Base-by-base conservation (phyloP, 2,888 invertebrate species). In the Stenurella melanura region DNA sequence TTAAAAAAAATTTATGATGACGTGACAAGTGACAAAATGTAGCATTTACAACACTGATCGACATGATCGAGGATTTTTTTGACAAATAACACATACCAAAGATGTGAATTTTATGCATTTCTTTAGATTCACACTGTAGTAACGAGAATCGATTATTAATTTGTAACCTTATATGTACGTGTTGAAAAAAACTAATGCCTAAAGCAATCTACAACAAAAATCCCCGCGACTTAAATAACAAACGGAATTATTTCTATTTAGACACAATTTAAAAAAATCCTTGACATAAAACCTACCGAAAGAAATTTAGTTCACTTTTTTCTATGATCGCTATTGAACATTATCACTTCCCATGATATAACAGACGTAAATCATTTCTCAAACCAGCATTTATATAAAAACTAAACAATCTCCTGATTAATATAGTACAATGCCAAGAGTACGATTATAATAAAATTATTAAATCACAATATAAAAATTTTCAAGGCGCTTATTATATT, bases 391-490 rank as follows among this genome's bases (percentile, higher is more conserved):
- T n/a, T 50, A 50, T 42, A 50, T n/a, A n/a, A 50, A n/a, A 50
- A 50, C 15, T 50, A n/a, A n/a, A 50, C 15, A 50, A 7, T 42
- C 7, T 42, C 12, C 0, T 42, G 42, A 11, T 12, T 42, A 42
- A 50, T 50, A n/a, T 50, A 50, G 50, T 7, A 50, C 50, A 50
- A 50, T 50, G 50, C 50, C 50, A 50, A 50, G 50, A 50, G n/a
- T n/a, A 50, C 50, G n/a, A 50, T 50, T 50, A 17, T n/a, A 50
- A 50, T 50, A 50, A 50, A 50, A 50, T 50, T n/a, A n/a, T 50
- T 50, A n/a, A 15, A 42, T 42, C 15, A 42, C 12, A 42, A 42
- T 42, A 15, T 42, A 42, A 11, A 42, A 50, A 50, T n/a, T 15
- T 6, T n/a, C 50, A 50, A 50, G 50, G 50, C n/a, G n/a, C 50